Evolutionary conservation across 2,797 vertebrate species (phyloP).

Genomic region (Gila robusta): DNA sequence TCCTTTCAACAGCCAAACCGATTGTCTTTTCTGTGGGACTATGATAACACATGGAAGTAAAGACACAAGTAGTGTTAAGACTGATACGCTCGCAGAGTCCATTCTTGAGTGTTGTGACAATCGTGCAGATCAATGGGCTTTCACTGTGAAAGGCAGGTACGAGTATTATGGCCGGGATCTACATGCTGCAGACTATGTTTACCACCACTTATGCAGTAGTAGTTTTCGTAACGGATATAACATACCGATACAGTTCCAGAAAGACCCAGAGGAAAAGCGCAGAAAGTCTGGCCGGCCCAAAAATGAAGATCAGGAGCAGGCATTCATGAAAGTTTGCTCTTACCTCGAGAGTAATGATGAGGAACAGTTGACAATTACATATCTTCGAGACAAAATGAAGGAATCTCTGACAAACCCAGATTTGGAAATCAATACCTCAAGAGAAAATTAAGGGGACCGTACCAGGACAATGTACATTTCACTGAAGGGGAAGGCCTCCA

Average conservation of each 20-base stretch:
- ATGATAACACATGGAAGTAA: neutral
- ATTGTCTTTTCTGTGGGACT: conserved; percentile 1
- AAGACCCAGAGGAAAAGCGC: neutral
- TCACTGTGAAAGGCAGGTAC: neutral
- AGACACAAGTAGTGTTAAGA: neutral
- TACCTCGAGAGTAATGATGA: neutral
- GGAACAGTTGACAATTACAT: neutral
- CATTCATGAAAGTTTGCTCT: neutral
- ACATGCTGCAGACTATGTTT: too few relatives aligned
- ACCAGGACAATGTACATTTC: neutral
- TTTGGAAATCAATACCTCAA: conserved; percentile 20
- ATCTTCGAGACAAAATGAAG: too few relatives aligned
- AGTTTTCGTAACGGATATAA: neutral
- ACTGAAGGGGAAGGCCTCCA: neutral
- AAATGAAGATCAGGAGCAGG: neutral
- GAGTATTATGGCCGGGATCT: too few relatives aligned
- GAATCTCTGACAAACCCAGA: conserved; percentile 1
- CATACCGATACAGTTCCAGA: neutral
- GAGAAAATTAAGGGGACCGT: neutral
- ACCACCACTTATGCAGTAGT: neutral
- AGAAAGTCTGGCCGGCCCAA: neutral
- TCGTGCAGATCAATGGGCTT: neutral
- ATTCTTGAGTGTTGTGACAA: neutral
- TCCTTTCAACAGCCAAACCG: neutral
- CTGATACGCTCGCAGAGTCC: neutral